Evolutionary conservation across 2,888 invertebrate genomes (phyloP).

Genomic region (Melolontha melolontha): DNA sequence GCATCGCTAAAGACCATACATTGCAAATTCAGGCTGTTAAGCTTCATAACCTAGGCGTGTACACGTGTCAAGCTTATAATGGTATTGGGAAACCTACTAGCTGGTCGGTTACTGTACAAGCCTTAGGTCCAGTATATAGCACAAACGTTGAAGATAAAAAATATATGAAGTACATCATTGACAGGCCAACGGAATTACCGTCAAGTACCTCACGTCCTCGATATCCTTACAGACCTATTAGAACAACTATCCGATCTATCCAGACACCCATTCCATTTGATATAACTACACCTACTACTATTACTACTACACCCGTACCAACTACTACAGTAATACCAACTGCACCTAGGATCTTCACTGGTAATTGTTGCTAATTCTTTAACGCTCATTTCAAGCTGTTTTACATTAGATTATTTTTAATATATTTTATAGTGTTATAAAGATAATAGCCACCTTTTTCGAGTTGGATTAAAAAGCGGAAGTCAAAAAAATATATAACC

Average conservation of each 20-base stretch:
- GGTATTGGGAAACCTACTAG: conserved; percentile 79
- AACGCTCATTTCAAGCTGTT: not conserved
- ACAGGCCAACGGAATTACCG: conserved; percentile 65
- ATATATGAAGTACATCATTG: conserved; percentile 72
- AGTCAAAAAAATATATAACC: no score
- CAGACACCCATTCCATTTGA: conserved; percentile 51
- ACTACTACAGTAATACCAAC: conserved; percentile 34
- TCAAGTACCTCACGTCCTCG: conserved; percentile 57
- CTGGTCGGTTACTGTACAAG: conserved; percentile 80
- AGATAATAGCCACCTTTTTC: no score
- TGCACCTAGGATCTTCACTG: conserved; percentile 35
- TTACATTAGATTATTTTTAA: no score
- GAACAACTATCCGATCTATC: not conserved
- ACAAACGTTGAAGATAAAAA: conserved; percentile 69
- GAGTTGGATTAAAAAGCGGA: no score
- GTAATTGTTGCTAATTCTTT: conserved; percentile 37
- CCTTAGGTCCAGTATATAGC: conserved; percentile 76
- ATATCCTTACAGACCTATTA: conserved; percentile 61
- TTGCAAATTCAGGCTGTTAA: conserved; percentile 80
- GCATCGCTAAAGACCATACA: conserved; percentile 80
- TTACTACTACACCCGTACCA: conserved; percentile 27
- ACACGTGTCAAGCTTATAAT: conserved; percentile 92
- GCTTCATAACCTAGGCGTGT: conserved; percentile 81
- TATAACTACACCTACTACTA: conserved; percentile 17
- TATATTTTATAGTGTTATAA: not conserved